phyloP scores from a whole-genome alignment of 1,140 invertebrate genomes.

The Hycleus phaleratus region DNA sequence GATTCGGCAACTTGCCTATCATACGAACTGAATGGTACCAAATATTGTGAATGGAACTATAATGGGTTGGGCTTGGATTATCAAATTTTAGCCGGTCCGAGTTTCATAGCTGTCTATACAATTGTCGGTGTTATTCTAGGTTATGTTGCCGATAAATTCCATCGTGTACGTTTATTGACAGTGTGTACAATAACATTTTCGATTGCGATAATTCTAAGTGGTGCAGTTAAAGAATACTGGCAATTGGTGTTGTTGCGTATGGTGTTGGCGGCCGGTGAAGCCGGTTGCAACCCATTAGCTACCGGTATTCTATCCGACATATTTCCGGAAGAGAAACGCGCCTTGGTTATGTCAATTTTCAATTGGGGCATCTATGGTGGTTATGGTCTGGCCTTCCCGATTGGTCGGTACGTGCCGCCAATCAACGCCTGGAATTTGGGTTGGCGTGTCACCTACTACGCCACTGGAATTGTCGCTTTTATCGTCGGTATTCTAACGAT shows the following conservation, averaged over 20 bases:
- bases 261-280: conserved; percentile 79
- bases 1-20: conserved; percentile 56
- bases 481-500: conserved; percentile 65
- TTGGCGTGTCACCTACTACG: conserved; percentile 82
- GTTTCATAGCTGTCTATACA: conserved; percentile 86
- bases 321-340: conserved; percentile 73
- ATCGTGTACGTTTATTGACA: conserved; percentile 63
- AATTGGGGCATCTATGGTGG: conserved; percentile 96
- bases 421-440: conserved; percentile 73
- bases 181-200: conserved; percentile 74
- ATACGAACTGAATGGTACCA: conserved; percentile 58
- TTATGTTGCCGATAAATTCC: conserved; percentile 71
- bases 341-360: conserved; percentile 84
- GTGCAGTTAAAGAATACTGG: conserved; percentile 81
- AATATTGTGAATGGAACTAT: conserved; percentile 85
- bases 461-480: conserved; percentile 72
- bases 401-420: conserved; percentile 78
- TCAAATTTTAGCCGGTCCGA: conserved; percentile 84
- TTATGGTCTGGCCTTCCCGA: conserved; percentile 85
- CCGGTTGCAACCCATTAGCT: conserved; percentile 83
- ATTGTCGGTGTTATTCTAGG: conserved; percentile 78
- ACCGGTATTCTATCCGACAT: conserved; percentile 81
- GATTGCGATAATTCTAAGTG: conserved; percentile 72
- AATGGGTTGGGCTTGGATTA: conserved; percentile 87
- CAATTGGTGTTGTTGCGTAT: conserved; percentile 80